phyloP scores from a whole-genome alignment of 2,888 invertebrate genomes.

The Pemphredon lugubris region DNA sequence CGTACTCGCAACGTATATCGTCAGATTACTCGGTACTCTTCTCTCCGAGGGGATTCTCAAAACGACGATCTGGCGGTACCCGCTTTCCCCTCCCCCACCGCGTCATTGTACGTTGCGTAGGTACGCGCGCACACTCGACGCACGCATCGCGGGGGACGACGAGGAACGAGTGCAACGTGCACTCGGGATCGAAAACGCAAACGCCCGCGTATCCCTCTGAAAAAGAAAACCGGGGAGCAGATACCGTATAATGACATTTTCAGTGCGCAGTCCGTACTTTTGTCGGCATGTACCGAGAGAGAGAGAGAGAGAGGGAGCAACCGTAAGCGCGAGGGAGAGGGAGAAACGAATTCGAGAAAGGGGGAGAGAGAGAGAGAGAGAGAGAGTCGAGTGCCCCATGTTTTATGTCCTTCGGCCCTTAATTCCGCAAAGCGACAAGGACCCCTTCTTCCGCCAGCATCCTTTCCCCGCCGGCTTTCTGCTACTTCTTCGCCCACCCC shows the following conservation, averaged over 20 bases:
- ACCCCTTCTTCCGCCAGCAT: constrained; percentile 33
- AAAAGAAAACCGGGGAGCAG: constrained; percentile 27
- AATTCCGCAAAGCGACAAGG: constrained; percentile 67
- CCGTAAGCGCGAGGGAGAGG: constrained; percentile 3
- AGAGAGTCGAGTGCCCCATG: constrained; percentile 50
- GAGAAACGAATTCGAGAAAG: constrained; percentile 3
- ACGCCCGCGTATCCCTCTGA: constrained; percentile 26
- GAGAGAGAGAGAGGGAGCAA: constrained; percentile 5
- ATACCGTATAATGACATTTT: constrained; percentile 61
- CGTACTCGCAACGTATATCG: constrained; percentile 3
- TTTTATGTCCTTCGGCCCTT: constrained; percentile 68
- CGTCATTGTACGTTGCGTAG: not conserved
- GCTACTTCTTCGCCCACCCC: constrained; percentile 31
- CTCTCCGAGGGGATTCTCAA: constrained; percentile 18
- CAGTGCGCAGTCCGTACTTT: constrained; percentile 55
- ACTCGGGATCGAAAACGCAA: constrained; percentile 34
- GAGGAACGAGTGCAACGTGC: constrained; percentile 12
- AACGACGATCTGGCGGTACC: constrained; percentile 3
- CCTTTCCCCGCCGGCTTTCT: constrained; percentile 46
- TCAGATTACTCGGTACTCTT: constrained; percentile 42
- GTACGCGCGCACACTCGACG: not conserved
- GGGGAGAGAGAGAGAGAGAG: constrained; percentile 20
- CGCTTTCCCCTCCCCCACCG: not conserved
- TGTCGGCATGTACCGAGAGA: constrained; percentile 35
- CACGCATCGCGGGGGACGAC: constrained; percentile 2